Evolutionary conservation across 2,888 invertebrate genomes (phyloP), one percentile per base, ranked within the genome.

Genomic region (Tridacna gigas): DNA sequence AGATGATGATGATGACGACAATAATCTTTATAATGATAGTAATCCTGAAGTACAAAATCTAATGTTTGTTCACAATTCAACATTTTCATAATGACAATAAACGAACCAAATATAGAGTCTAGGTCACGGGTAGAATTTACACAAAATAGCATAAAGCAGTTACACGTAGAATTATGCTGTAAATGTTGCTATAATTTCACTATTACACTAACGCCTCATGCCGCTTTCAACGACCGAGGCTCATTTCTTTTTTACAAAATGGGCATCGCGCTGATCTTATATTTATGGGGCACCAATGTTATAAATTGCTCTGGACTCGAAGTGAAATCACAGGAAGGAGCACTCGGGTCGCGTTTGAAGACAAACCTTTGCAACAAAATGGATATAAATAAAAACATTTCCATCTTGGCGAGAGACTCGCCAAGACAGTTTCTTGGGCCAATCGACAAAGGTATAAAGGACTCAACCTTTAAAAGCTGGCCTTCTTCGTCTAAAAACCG

Each of bases 361-460:
- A 63, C 63, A 45, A 75, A 75, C 63, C 47, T 75, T 45, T 75
- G 75, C 22, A 75, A 47, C n/a, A 75, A n/a, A 22, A 37, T 65
- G 3, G 63, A 60, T 20, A 75, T 20, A n/a, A 75, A 61, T 15
- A 75, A 25, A 20, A 75, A 75, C 75, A 63, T 45, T 22, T 75
- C 65, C 63, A 47, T 75, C n/a, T 65, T 60, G 7, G 47, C 45
- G 4, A 75, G 65, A 20, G 65, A 28, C 18, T 75, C 75, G 12
- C 75, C 63, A 22, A 45, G 45, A 63, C 75, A 75, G 48, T 75
- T 75, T 15, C 75, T 20, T 65, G 37, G 75, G 45, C 84, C 77
- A 1, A 80, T 25, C 15, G 83, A 80, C 77, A 79, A 77, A n/a
- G 80, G 77, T 25, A 83, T 48, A 11, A 74, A 66, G n/a, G 79